Conservation (phyloP, 2,113 vertebrate genomes). For the Lynx canadensis region DNA sequence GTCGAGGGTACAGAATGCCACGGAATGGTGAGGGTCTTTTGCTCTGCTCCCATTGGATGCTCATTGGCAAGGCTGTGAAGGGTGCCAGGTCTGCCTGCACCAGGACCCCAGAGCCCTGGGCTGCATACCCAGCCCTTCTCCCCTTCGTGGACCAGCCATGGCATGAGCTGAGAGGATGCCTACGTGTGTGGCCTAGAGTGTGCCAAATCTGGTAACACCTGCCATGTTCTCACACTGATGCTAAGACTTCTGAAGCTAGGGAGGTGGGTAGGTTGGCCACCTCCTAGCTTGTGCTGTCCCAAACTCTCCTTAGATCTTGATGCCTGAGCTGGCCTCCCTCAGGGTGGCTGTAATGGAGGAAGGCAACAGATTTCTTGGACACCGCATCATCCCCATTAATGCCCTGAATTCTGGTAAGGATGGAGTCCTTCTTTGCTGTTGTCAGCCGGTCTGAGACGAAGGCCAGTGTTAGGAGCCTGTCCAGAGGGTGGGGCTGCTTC, state of each 20-base stretch:
- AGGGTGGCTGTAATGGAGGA: conserved; percentile 94
- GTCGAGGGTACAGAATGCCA: neutral
- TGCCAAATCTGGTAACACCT: neutral
- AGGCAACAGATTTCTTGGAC: conserved; percentile 96
- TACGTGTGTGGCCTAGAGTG: neutral
- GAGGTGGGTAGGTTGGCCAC: neutral
- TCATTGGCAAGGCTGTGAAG: neutral
- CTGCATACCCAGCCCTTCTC: neutral
- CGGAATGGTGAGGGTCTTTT: neutral
- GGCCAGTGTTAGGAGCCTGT: neutral
- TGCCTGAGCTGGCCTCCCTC: conserved; percentile 95
- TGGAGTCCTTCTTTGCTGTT: neutral
- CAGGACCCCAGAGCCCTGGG: neutral
- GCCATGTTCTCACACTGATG: neutral
- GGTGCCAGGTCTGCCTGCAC: neutral
- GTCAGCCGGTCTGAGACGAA: neutral
- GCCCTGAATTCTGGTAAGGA: conserved; percentile 92
- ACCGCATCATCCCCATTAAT: conserved; percentile 94
- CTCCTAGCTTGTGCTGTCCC: neutral
- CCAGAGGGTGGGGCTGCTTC: neutral
- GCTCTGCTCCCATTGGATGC: neutral
- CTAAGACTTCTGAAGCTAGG: neutral
- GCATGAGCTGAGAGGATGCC: neutral
- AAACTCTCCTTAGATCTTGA: conserved; percentile 90
- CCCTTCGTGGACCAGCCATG: neutral